Base-by-base conservation (phyloP, 2,888 invertebrate genomes). In the Spodoptera picta region DNA sequence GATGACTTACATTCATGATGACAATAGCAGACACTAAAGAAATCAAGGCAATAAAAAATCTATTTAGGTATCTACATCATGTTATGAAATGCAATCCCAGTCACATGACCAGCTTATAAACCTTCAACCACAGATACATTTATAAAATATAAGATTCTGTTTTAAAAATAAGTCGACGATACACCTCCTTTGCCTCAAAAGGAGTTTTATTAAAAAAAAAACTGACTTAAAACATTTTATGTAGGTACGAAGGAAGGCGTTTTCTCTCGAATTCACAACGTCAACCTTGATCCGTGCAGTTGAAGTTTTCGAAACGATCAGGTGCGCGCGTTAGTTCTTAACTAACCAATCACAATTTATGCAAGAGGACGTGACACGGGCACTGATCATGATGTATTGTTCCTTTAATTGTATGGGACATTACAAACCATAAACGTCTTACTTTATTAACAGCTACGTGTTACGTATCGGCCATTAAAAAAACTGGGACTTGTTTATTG, bases 281-380 rank as follows among this genome's bases (percentile, higher is more conserved):
- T 47, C 69, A 77, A 79, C 86, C 86, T 85, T 83, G 84, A 69
- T 73, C 55, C 54, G 54, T 53, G 58, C 72, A 73, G 74, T 63
- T 59, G 60, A 65, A 69, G 75, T 84, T 85, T 82, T 84, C 84
- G 88, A 83, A 88, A 89, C 83, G 77, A 84, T 85, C 70, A 70
- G 73, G 69, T 77, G 70, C 77, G 68, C 75, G 73, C 75, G 75
- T 80, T 75, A 77, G 80, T 81, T 76, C 77, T 80, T 81, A 85
- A 81, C 78, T 75, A 80, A 73, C 86, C 65, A 65, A 88, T 87
- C 88, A 89, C 83, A 85, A 84, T 89, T 87, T 83, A 88, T 88
- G 88, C 86, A 89, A 90, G 84, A 71, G 60, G 79, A 92, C 92
- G 92, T 91, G 92, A 87, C 82, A 57, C 24, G 90, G 60, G 65